phyloP scores from a whole-genome alignment of 2,888 invertebrate genomes.

The Saturnia pavonia region DNA sequence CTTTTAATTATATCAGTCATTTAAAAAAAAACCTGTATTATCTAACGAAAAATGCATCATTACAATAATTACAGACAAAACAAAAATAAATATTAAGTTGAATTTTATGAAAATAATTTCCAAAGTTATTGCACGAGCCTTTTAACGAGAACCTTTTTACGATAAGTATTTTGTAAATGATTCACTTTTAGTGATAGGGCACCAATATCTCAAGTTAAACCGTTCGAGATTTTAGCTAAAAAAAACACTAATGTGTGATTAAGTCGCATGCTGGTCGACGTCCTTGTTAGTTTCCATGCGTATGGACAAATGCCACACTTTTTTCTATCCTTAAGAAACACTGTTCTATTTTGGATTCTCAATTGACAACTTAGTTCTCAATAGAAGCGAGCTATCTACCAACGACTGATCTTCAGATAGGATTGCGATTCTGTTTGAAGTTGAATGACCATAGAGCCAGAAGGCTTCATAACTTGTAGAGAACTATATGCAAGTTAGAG shows the following conservation, averaged over 20 bases:
- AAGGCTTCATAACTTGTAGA: background rate
- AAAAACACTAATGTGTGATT: no score
- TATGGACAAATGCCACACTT: background rate
- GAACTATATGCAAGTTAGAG: background rate
- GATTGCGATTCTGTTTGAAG: background rate
- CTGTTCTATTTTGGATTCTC: background rate
- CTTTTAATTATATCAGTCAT: no score
- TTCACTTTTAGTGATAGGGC: background rate
- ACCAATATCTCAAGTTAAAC: no score
- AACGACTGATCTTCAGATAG: background rate
- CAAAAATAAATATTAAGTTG: background rate
- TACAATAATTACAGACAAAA: no score
- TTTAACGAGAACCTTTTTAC: background rate
- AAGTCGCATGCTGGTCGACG: no score
- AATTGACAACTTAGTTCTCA: background rate
- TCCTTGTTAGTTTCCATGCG: background rate
- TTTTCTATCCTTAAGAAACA: background rate
- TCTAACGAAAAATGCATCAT: no score
- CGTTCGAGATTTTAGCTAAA: no score
- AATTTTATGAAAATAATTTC: background rate
- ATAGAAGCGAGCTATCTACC: background rate
- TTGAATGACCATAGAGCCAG: background rate
- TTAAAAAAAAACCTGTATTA: no score
- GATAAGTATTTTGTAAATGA: background rate
- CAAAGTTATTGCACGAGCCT: background rate